Evolutionary conservation across 1,140 invertebrate genomes (phyloP).

Genomic region (Procambarus clarkii): DNA sequence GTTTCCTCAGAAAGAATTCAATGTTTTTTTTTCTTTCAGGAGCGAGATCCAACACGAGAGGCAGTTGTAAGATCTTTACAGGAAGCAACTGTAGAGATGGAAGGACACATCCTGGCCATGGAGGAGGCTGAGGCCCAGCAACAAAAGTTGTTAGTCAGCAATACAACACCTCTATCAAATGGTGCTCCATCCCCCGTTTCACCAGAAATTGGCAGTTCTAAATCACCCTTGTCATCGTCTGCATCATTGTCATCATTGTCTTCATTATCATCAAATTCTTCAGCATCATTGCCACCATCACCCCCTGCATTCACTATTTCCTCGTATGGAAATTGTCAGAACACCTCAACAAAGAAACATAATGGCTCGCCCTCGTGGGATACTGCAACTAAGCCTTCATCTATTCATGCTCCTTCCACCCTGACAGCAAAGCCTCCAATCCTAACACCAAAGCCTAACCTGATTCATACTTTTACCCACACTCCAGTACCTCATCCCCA

Average conservation of each 20-base stretch:
- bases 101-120: conserved; percentile 63
- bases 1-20: too few species aligned
- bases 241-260: conserved; percentile 27
- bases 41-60: conserved; percentile 55
- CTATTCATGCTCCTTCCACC: conserved; percentile 1
- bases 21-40: conserved; percentile 17
- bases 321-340: conserved; percentile 7
- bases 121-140: conserved; percentile 56
- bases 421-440: conserved; percentile 17
- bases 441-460: conserved; percentile 13
- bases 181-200: conserved; percentile 17
- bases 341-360: background rate
- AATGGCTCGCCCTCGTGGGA: conserved; percentile 30
- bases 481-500: background rate
- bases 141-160: background rate
- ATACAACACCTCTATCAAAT: background rate
- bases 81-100: conserved; percentile 71
- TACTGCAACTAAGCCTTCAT: background rate
- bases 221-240: conserved; percentile 5
- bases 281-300: conserved; percentile 23
- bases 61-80: conserved; percentile 70
- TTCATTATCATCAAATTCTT: conserved; percentile 32
- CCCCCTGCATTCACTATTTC: conserved; percentile 55
- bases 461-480: background rate
- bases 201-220: conserved; percentile 26